A percentile compares a stretch with the other conserved stretches of the same genome.
These are phyloP conservation scores for Acomys russatus DNA, from an alignment of 2,797 vertebrate genomes.

Conservation along the genomic window DNA sequence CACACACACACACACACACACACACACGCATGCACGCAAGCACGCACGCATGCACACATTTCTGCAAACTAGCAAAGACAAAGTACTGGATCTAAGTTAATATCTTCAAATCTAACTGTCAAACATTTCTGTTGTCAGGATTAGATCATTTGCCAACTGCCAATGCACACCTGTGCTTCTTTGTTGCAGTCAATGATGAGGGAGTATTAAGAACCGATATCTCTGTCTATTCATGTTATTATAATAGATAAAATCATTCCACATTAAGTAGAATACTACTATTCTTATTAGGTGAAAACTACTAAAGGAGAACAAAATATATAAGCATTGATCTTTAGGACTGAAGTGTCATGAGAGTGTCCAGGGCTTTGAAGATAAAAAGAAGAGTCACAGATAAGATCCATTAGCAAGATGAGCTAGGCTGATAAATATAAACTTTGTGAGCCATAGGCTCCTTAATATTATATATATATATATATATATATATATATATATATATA, in stretches of 20 bases:
- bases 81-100: background rate
- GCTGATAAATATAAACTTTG: background rate
- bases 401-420: background rate
- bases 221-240: background rate
- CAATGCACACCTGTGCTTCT: background rate
- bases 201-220: background rate
- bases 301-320: background rate
- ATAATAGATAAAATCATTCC: conserved; percentile 1
- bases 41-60: background rate
- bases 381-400: background rate
- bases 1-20: background rate
- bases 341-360: background rate
- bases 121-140: conserved; percentile 38
- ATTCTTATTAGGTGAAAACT: background rate
- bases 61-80: conserved; percentile 35
- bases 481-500: background rate
- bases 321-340: background rate
- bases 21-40: background rate
- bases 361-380: background rate
- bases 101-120: conserved; percentile 18
- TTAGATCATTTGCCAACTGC: background rate
- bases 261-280: background rate
- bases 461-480: background rate
- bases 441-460: background rate
- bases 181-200: background rate